Conservation (phyloP, 2,113 vertebrate species). For the Pseudopipra pipra region DNA sequence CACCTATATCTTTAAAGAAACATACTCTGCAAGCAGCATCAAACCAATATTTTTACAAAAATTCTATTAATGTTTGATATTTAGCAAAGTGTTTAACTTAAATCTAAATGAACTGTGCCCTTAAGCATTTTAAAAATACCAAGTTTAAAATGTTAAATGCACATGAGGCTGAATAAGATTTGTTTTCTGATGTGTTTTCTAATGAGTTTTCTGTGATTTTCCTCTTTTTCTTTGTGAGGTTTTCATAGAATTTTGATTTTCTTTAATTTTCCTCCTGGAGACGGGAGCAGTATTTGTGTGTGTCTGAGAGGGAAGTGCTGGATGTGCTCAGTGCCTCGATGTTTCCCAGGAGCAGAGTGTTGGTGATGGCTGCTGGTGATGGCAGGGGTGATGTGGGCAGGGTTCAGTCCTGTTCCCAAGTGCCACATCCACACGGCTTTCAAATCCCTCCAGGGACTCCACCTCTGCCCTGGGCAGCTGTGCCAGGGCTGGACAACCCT, state of each 20-base stretch:
- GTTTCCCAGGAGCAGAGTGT: not conserved
- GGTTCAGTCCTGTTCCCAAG: not conserved
- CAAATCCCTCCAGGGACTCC: not conserved
- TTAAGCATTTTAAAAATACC: not conserved
- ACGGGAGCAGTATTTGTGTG: not conserved
- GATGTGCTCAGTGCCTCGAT: not conserved
- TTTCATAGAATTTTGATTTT: not conserved
- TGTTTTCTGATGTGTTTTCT: conserved; percentile 5
- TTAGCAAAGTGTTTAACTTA: conserved; percentile 20
- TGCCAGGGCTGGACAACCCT: not conserved
- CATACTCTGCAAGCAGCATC: not conserved
- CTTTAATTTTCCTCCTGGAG: not conserved
- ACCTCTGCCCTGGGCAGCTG: not conserved
- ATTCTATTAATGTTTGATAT: not conserved
- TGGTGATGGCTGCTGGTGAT: not conserved
- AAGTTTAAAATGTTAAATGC: conserved; percentile 5
- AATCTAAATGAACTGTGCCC: conserved; percentile 20
- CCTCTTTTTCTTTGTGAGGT: not conserved
- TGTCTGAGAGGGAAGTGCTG: not conserved
- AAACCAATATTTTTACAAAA: not conserved
- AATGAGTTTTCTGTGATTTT: not conserved
- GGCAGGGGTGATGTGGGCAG: not conserved
- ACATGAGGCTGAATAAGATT: not conserved
- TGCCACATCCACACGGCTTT: not conserved
- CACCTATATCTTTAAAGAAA: not conserved